phyloP scores from a whole-genome alignment of 2,888 invertebrate species.

The Habrosyne pyritoides region DNA sequence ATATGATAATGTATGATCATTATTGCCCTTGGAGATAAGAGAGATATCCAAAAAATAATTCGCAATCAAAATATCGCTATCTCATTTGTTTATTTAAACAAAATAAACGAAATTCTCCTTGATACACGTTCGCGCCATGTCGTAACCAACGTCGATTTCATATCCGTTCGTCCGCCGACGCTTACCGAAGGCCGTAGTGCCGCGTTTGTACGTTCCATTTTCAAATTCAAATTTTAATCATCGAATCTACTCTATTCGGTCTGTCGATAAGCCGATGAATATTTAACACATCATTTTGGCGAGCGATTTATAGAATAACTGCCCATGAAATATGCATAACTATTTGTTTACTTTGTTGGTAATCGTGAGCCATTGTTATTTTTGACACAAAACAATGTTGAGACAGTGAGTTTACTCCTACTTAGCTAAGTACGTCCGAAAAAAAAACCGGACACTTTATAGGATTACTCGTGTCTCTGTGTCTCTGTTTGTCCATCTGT shows the following conservation, averaged over 20 bases:
- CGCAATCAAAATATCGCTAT: background rate
- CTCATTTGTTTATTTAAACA: background rate
- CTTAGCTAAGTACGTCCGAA: too few species aligned
- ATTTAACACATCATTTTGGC: slow-evolving; percentile 4
- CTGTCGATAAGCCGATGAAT: slow-evolving; percentile 8
- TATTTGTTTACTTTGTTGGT: background rate
- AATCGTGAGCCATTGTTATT: background rate
- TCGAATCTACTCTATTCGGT: slow-evolving; percentile 9
- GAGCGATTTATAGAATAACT: background rate
- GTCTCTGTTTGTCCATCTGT: too few species aligned
- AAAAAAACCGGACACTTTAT: too few species aligned
- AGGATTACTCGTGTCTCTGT: too few species aligned
- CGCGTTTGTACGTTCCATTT: slow-evolving; percentile 7
- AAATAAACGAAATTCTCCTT: background rate
- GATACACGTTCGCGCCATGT: slow-evolving; percentile 17
- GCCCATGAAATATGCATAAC: background rate
- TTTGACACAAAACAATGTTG: background rate
- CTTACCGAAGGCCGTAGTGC: slow-evolving; percentile 1
- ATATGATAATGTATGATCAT: background rate
- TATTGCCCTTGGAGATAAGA: background rate
- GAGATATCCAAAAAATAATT: background rate
- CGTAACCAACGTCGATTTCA: slow-evolving; percentile 43
- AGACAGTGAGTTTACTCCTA: background rate
- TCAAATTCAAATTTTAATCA: slow-evolving; percentile 13
- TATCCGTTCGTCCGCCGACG: slow-evolving; percentile 31